Conservation (phyloP, 2,797 vertebrate genomes). For the Hippoglossus hippoglossus region DNA sequence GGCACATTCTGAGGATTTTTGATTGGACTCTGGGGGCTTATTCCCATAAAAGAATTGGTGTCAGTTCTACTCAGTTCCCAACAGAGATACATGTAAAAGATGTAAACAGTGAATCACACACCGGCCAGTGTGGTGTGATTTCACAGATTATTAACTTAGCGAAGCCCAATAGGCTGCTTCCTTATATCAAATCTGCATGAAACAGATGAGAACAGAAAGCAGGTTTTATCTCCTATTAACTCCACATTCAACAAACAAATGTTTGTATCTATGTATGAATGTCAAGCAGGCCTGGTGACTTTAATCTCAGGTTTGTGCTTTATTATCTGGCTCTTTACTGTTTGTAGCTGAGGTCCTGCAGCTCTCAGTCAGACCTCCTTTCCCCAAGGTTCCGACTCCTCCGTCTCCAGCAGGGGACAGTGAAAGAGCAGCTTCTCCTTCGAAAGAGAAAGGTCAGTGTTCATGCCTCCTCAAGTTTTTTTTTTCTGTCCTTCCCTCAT, state of each 20-base stretch:
- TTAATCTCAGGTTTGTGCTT: not conserved
- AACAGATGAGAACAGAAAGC: not conserved
- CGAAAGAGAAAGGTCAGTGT: not conserved
- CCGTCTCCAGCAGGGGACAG: conserved; percentile 14
- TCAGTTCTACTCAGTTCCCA: conserved; percentile 11
- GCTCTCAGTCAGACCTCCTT: not conserved
- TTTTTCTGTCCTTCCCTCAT: no score
- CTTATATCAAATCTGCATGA: not conserved
- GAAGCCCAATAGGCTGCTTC: not conserved
- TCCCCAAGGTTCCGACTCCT: not conserved
- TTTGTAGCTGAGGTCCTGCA: no score
- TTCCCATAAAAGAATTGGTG: not conserved
- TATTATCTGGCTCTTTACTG: no score
- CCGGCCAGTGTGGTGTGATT: not conserved
- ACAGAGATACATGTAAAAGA: not conserved
- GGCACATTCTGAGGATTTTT: conserved; percentile 7
- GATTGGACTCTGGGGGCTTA: conserved; percentile 22
- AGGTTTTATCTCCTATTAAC: not conserved
- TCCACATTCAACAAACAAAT: no score
- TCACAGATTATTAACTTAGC: not conserved
- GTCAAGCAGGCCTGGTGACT: no score
- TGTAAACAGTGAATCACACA: conserved; percentile 4
- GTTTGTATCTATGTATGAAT: no score
- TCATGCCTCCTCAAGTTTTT: not conserved
- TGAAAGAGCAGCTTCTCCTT: not conserved